Evolutionary conservation across 2,888 invertebrate species (phyloP).

Genomic region (Lithophane socia): DNA sequence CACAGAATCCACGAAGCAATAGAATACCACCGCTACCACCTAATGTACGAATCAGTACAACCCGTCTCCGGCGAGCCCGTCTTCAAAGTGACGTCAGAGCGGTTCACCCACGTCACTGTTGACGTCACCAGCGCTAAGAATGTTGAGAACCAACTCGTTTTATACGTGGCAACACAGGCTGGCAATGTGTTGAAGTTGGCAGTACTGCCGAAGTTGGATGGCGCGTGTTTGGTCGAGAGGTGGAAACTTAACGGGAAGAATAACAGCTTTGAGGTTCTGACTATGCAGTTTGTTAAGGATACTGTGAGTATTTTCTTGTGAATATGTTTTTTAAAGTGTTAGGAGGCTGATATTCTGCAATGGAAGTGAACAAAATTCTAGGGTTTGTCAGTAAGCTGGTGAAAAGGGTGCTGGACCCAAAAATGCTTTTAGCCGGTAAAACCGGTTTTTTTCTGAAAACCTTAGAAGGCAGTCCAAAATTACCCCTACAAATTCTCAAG

Average conservation of each 20-base stretch:
- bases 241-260: conserved; percentile 93
- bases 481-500: background rate
- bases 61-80: conserved; percentile 93
- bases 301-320: conserved; percentile 89
- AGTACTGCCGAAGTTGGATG: conserved; percentile 92
- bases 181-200: conserved; percentile 95
- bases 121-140: conserved; percentile 94
- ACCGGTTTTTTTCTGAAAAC: background rate
- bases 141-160: conserved; percentile 93
- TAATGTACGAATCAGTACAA: conserved; percentile 97
- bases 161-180: conserved; percentile 95
- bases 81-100: conserved; percentile 92
- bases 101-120: conserved; percentile 95
- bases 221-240: conserved; percentile 96
- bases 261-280: conserved; percentile 89
- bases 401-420: background rate
- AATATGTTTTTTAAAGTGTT: background rate
- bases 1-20: conserved; percentile 87
- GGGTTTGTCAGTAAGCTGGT: background rate
- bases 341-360: background rate
- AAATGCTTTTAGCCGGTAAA: background rate
- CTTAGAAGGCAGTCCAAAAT: background rate
- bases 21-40: conserved; percentile 94
- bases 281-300: conserved; percentile 95
- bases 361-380: background rate